Evolutionary conservation across 2,888 invertebrate genomes (phyloP).

Genomic region (Unio pictorum): DNA sequence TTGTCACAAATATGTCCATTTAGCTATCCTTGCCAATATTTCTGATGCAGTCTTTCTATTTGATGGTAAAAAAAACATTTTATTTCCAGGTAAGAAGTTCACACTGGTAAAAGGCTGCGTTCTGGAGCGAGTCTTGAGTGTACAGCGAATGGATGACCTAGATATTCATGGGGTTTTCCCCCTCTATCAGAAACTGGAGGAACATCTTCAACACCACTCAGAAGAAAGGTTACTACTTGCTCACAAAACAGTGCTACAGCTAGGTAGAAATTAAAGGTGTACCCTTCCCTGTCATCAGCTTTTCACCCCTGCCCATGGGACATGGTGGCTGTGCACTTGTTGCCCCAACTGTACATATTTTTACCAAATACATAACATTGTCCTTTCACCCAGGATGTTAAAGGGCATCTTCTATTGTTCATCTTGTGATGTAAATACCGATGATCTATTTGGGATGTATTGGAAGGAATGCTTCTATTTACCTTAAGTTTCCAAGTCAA

Average conservation of each 20-base stretch:
- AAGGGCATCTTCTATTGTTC: too few species aligned
- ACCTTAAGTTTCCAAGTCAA: too few species aligned
- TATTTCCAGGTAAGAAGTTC: constrained; percentile 21
- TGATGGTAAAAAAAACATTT: too few species aligned
- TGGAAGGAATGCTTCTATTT: too few species aligned
- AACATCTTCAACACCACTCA: constrained; percentile 40
- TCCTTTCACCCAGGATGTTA: too few species aligned
- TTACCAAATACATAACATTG: too few species aligned
- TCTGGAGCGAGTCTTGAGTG: constrained; percentile 76
- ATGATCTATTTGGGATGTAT: too few species aligned
- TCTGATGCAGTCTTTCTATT: too few species aligned
- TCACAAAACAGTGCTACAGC: background rate
- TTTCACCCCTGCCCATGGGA: background rate
- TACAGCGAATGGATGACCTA: constrained; percentile 76
- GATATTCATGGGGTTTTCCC: constrained; percentile 69
- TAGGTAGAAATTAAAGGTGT: background rate
- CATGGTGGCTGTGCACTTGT: background rate
- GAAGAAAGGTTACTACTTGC: constrained; percentile 39
- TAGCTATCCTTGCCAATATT: too few species aligned
- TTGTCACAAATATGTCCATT: too few species aligned
- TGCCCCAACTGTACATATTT: background rate
- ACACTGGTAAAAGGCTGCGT: constrained; percentile 76
- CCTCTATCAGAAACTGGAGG: constrained; percentile 51
- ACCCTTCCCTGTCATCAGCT: background rate
- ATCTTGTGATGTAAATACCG: too few species aligned